These are phyloP conservation scores for Prosopocoilus inquinatus DNA, from an alignment of 2,888 invertebrate species.

Conservation along the genomic window DNA sequence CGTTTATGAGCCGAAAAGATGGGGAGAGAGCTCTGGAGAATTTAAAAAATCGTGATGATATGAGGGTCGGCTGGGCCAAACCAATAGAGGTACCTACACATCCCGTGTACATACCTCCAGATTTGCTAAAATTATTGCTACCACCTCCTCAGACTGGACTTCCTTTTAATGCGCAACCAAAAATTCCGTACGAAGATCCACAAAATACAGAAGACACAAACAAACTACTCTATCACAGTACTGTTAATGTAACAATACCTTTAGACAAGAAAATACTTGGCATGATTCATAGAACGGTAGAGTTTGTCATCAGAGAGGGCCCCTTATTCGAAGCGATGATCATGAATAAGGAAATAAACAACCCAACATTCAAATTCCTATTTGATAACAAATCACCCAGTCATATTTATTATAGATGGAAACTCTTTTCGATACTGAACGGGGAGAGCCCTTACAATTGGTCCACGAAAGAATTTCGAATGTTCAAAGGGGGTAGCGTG, in stretches of 20 bases:
- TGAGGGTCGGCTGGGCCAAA: slow-evolving; percentile 97
- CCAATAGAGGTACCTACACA: slow-evolving; percentile 92
- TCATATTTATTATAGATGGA: slow-evolving; percentile 97
- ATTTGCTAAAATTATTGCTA: slow-evolving; percentile 71
- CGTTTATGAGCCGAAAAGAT: slow-evolving; percentile 97
- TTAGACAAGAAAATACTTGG: slow-evolving; percentile 73
- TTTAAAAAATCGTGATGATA: slow-evolving; percentile 84
- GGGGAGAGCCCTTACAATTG: slow-evolving; percentile 89
- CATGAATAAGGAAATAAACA: slow-evolving; percentile 95
- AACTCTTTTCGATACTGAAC: slow-evolving; percentile 91
- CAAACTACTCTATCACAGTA: slow-evolving; percentile 78
- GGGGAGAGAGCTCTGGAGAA: slow-evolving; percentile 85
- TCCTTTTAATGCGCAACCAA: slow-evolving; percentile 97
- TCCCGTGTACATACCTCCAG: slow-evolving; percentile 94
- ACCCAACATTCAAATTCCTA: slow-evolving; percentile 93
- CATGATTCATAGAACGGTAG: slow-evolving; percentile 95
- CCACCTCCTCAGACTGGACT: slow-evolving; percentile 90
- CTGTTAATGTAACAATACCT: slow-evolving; percentile 67
- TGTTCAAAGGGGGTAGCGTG: slow-evolving; percentile 92
- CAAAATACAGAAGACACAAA: slow-evolving; percentile 33
- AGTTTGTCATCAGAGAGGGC: slow-evolving; percentile 97
- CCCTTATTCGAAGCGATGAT: slow-evolving; percentile 99
- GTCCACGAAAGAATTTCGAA: slow-evolving; percentile 85
- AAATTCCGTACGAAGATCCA: slow-evolving; percentile 23
- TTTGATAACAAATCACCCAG: slow-evolving; percentile 96